phyloP scores from a whole-genome alignment of 2,797 vertebrate species.

The Chloroceryle amazona region DNA sequence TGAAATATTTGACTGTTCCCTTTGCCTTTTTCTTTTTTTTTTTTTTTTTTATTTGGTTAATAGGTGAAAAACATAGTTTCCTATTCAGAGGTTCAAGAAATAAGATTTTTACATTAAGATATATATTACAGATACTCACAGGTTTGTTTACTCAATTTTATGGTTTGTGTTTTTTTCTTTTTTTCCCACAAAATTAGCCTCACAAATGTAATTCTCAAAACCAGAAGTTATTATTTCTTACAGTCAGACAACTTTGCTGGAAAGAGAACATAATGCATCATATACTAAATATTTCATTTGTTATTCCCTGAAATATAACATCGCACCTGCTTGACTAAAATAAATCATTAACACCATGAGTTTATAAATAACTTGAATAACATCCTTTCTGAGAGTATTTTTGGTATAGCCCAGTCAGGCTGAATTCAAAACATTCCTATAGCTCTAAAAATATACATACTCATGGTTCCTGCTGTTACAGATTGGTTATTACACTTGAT shows the following conservation, averaged over 20 bases:
- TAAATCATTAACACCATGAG: neutral
- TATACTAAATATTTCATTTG: neutral
- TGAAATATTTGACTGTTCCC: neutral
- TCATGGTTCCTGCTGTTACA: slow-evolving; percentile 1
- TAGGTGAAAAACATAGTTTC: neutral
- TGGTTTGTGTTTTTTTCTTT: no score
- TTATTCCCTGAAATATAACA: neutral
- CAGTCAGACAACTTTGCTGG: neutral
- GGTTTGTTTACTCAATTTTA: neutral
- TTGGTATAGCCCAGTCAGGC: neutral
- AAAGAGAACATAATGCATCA: neutral
- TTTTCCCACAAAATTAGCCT: neutral
- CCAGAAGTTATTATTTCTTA: neutral
- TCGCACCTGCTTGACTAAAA: neutral
- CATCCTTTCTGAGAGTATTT: slow-evolving; percentile 14
- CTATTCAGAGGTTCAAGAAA: neutral
- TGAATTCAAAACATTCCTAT: slow-evolving; percentile 11
- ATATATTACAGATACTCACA: neutral
- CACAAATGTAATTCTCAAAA: neutral
- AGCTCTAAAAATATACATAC: slow-evolving; percentile 13
- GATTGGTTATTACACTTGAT: neutral
- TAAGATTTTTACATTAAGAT: neutral
- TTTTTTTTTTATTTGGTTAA: neutral
- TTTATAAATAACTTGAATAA: slow-evolving; percentile 31
- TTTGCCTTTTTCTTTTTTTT: neutral